Evolutionary conservation across 2,113 vertebrate genomes (phyloP).

Genomic region (Istiophorus platypterus): DNA sequence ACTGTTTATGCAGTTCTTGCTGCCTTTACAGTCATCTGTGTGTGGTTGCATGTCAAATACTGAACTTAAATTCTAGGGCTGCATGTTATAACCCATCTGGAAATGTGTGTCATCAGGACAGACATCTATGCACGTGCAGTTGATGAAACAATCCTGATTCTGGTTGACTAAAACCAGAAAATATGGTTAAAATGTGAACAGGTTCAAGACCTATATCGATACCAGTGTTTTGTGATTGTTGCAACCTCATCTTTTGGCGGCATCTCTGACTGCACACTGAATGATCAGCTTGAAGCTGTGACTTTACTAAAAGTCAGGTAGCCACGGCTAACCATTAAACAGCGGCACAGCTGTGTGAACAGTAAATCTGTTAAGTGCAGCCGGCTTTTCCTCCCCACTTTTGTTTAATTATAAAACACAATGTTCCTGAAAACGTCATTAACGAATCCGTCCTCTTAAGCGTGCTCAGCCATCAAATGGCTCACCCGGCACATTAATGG

Average conservation of each 20-base stretch:
- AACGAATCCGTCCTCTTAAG: slow-evolving; percentile 62
- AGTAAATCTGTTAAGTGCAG: slow-evolving; percentile 51
- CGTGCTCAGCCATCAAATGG: slow-evolving; percentile 32
- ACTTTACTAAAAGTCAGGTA: not conserved
- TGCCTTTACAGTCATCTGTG: not conserved
- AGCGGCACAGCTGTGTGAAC: slow-evolving; percentile 32
- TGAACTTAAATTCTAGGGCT: too few species aligned
- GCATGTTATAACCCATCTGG: not conserved
- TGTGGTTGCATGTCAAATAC: too few species aligned
- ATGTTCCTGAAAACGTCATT: slow-evolving; percentile 68
- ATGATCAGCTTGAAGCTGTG: not conserved
- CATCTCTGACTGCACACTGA: not conserved
- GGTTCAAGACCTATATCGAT: not conserved
- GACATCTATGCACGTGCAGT: not conserved
- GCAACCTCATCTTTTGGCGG: not conserved
- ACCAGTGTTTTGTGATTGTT: not conserved
- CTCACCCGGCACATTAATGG: slow-evolving; percentile 56
- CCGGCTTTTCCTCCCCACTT: slow-evolving; percentile 36
- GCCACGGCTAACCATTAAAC: slow-evolving; percentile 1
- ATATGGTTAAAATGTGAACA: not conserved
- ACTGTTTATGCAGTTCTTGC: not conserved
- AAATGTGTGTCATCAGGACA: not conserved
- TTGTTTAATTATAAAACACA: slow-evolving; percentile 63
- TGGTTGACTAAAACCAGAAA: not conserved
- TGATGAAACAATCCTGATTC: not conserved